These are phyloP conservation scores for Euphonia xanthogaster DNA, from an alignment of 2,797 vertebrate genomes.

Conservation along the genomic window DNA sequence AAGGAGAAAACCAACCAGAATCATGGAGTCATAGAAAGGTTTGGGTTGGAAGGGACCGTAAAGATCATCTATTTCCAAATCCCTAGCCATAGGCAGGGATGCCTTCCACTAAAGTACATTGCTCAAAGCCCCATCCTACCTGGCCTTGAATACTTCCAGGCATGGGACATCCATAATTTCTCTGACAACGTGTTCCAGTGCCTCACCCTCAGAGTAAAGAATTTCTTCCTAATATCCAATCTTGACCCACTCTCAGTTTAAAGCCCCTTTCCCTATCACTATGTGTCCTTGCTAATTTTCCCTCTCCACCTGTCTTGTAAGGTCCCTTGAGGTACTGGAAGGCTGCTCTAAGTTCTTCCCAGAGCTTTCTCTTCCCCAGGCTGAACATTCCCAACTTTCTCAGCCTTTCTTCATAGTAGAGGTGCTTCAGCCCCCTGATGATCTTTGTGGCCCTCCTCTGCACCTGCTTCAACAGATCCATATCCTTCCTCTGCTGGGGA, in stretches of 20 bases:
- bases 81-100: neutral
- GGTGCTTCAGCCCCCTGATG: neutral
- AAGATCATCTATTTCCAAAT: neutral
- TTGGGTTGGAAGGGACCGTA: neutral
- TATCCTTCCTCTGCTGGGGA: neutral
- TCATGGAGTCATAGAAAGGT: neutral
- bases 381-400: neutral
- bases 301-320: too few species aligned
- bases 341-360: neutral
- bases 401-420: neutral
- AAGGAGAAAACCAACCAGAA: neutral
- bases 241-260: neutral
- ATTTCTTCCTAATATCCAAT: neutral
- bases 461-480: neutral
- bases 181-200: neutral
- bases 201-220: neutral
- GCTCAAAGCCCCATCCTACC: neutral
- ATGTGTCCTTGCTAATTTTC: neutral
- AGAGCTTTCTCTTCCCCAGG: neutral
- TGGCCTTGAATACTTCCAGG: neutral
- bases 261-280: neutral
- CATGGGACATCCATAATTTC: accelerated
- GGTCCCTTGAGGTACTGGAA: neutral
- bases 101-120: accelerated
- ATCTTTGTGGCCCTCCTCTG: neutral